A percentile compares a stretch with the other conserved stretches of the same genome.
Evolutionary conservation across 2,888 invertebrate species (phyloP).

Genomic region (Hyposoter dolosus): DNA sequence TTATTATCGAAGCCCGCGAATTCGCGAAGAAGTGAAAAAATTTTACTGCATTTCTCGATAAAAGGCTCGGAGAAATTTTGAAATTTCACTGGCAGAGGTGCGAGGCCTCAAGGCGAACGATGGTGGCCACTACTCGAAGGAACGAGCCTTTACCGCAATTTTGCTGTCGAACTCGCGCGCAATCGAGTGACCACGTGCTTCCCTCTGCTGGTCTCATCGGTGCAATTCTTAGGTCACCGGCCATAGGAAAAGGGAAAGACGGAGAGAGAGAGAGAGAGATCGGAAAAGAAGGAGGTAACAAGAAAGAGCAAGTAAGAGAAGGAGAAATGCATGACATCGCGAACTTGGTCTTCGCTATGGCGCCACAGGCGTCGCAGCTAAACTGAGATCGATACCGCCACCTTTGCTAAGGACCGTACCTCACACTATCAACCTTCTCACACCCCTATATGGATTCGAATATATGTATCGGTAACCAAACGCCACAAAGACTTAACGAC

Average conservation of each 20-base stretch:
- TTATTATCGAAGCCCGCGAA: not conserved
- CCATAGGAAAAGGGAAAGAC: slow-evolving; percentile 5
- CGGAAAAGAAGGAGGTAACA: not conserved
- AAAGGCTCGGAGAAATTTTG: not conserved
- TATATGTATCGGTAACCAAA: not conserved
- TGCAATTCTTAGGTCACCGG: slow-evolving; percentile 35
- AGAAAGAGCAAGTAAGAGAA: slow-evolving; percentile 22
- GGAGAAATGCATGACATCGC: slow-evolving; percentile 12
- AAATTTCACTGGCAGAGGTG: not conserved
- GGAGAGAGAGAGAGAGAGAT: not conserved
- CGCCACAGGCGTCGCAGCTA: slow-evolving; percentile 53
- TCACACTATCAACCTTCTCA: not conserved
- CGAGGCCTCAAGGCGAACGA: not conserved
- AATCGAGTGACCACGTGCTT: slow-evolving; percentile 32
- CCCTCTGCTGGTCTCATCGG: slow-evolving; percentile 4
- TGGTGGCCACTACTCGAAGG: not conserved
- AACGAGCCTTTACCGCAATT: slow-evolving; percentile 20
- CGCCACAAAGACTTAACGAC: not conserved
- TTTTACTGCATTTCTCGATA: not conserved
- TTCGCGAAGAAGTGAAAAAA: not conserved
- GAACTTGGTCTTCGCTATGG: slow-evolving; percentile 41
- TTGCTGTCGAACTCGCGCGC: slow-evolving; percentile 24
- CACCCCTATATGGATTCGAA: not conserved
- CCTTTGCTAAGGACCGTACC: slow-evolving; percentile 40
- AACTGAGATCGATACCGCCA: slow-evolving; percentile 56